A percentile compares a stretch with the other conserved stretches of the same genome.
phyloP scores from a whole-genome alignment of 2,888 invertebrate species.

The Acanthosoma haemorrhoidale region DNA sequence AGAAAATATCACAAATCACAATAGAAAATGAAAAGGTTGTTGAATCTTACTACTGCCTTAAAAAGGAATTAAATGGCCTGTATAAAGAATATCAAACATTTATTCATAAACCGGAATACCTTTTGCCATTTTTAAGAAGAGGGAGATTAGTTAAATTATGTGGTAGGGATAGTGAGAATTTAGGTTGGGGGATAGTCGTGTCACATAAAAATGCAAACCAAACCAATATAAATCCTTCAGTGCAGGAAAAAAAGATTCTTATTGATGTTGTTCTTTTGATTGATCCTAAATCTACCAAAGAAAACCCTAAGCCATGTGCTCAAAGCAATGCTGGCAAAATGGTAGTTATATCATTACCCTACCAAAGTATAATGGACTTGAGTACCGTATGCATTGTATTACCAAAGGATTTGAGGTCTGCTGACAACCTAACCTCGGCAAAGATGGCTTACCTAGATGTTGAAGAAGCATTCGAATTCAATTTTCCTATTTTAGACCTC shows the following conservation, averaged over 20 bases:
- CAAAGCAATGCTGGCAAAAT: conserved; percentile 79
- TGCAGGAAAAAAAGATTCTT: conserved; percentile 34
- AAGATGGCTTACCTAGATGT: conserved; percentile 78
- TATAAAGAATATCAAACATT: conserved; percentile 69
- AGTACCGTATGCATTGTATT: conserved; percentile 62
- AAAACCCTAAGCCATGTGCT: conserved; percentile 38
- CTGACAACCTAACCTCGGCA: conserved; percentile 79
- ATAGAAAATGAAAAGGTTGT: conserved; percentile 28
- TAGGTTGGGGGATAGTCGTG: conserved; percentile 95
- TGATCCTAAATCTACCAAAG: conserved; percentile 31
- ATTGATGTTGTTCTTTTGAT: conserved; percentile 33
- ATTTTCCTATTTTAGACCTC: conserved; percentile 86
- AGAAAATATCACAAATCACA: conserved; percentile 23
- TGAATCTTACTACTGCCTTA: conserved; percentile 63
- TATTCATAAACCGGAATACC: conserved; percentile 60
- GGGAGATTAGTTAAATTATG: conserved; percentile 84
- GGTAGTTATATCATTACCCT: conserved; percentile 82
- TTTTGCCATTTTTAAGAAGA: conserved; percentile 90
- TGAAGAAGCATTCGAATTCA: conserved; percentile 81
- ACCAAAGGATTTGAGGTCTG: conserved; percentile 82
- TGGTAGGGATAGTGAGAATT: conserved; percentile 50
- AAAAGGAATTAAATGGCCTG: conserved; percentile 71
- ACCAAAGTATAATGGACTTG: conserved; percentile 75
- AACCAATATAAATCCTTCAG: conserved; percentile 43
- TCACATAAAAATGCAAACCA: conserved; percentile 72